A percentile compares a stretch with the other conserved stretches of the same genome.
Evolutionary conservation across 1,140 invertebrate genomes (phyloP).

Genomic region (Wasmannia auropunctata): DNA sequence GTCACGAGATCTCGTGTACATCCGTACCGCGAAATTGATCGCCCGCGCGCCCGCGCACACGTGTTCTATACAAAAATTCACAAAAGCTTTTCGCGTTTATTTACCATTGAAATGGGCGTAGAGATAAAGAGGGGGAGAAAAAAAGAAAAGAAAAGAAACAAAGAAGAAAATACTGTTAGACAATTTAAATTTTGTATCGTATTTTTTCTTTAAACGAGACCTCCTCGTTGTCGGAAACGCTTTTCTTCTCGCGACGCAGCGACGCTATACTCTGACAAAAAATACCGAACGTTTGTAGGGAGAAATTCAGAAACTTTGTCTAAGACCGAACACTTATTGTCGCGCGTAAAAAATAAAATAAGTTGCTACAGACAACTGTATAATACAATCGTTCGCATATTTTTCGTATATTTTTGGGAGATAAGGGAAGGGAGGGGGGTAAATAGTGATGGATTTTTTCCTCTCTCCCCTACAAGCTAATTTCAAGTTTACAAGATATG

Average conservation of each 20-base stretch:
- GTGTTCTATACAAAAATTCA: background rate
- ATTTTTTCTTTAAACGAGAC: background rate
- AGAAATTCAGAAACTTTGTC: background rate
- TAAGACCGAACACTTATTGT: background rate
- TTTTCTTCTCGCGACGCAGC: background rate
- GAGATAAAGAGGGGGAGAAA: background rate
- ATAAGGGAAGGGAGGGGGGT: too few relatives aligned
- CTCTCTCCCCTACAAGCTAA: too few relatives aligned
- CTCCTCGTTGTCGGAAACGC: background rate
- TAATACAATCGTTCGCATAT: too few relatives aligned
- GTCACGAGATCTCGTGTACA: background rate
- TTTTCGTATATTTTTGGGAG: too few relatives aligned
- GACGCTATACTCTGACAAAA: background rate
- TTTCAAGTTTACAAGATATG: too few relatives aligned
- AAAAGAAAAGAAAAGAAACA: background rate
- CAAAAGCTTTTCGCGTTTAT: conserved; percentile 11
- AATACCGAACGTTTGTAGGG: background rate
- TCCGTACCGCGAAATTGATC: conserved; percentile 25
- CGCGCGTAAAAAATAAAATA: background rate
- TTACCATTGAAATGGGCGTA: background rate
- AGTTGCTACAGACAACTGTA: background rate
- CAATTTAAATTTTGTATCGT: background rate
- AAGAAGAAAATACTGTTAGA: background rate
- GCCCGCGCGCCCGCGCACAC: too few relatives aligned
- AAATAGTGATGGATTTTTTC: too few relatives aligned